Conservation (phyloP, 1,140 invertebrate genomes). For the Drosophila quadrilineata region DNA sequence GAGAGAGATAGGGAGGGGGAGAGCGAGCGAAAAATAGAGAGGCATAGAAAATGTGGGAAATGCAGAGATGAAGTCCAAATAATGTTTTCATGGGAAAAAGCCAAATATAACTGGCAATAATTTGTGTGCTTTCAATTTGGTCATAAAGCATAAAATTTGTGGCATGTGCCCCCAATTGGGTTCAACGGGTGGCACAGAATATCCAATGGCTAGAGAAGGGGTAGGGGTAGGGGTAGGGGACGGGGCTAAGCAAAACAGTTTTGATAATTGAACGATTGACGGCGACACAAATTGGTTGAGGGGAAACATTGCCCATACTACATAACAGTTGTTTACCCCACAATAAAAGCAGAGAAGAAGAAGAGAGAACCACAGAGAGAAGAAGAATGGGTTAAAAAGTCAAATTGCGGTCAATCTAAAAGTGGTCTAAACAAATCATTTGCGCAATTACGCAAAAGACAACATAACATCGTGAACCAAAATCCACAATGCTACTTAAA, state of each 20-base stretch:
- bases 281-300: constrained; percentile 49
- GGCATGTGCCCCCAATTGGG: constrained; percentile 27
- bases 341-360: background rate
- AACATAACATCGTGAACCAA: background rate
- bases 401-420: constrained; percentile 72
- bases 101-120: constrained; percentile 16
- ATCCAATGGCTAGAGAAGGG: constrained; percentile 11
- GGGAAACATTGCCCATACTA: no score
- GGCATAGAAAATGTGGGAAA: no score
- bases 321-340: constrained; percentile 23
- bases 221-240: constrained; percentile 9
- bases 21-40: no score
- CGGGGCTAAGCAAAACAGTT: constrained; percentile 26
- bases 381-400: constrained; percentile 56
- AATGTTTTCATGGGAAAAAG: constrained; percentile 48
- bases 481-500: constrained; percentile 9
- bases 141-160: constrained; percentile 60
- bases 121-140: constrained; percentile 56
- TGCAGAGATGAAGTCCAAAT: constrained; percentile 13
- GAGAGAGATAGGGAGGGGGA: background rate
- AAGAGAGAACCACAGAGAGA: no score
- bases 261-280: constrained; percentile 73
- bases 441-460: constrained; percentile 65
- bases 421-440: constrained; percentile 75
- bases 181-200: background rate